These are phyloP conservation scores for Drosophila tanythrix DNA, from an alignment of 2,888 invertebrate genomes.

Conservation along the genomic window DNA sequence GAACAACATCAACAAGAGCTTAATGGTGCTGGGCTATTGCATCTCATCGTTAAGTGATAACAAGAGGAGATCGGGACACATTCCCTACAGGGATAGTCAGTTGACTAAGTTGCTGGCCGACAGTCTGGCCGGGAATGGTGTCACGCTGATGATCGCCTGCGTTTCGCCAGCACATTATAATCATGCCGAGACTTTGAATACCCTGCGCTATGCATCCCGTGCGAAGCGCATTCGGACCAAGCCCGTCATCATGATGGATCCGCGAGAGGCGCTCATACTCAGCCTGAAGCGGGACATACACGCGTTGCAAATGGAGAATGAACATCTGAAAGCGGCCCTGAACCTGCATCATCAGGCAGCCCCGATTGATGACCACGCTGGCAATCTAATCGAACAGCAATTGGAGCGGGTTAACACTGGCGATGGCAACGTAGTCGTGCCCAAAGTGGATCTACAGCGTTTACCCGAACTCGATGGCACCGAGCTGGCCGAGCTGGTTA, in stretches of 20 bases:
- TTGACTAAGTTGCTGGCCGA: conserved; percentile 96
- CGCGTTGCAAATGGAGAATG: conserved; percentile 94
- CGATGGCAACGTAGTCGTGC: conserved; percentile 81
- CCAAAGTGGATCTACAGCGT: conserved; percentile 89
- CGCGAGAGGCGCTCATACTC: conserved; percentile 95
- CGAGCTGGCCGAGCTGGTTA: conserved; percentile 93
- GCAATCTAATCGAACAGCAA: conserved; percentile 55
- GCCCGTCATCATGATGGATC: conserved; percentile 97
- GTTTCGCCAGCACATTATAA: conserved; percentile 95
- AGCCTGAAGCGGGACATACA: conserved; percentile 95
- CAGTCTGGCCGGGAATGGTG: conserved; percentile 96
- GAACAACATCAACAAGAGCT: conserved; percentile 97
- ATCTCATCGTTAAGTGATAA: conserved; percentile 95
- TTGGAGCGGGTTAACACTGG: conserved; percentile 64
- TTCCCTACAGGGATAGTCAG: conserved; percentile 97
- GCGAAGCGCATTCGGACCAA: conserved; percentile 97
- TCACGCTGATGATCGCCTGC: conserved; percentile 98
- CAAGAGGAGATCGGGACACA: conserved; percentile 92
- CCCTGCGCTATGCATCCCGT: conserved; percentile 95
- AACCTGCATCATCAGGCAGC: conserved; percentile 88
- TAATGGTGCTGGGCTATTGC: conserved; percentile 97
- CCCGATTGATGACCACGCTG: conserved; percentile 55
- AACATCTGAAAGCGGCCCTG: conserved; percentile 91
- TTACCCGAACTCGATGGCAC: conserved; percentile 90
- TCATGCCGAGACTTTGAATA: conserved; percentile 94